Conservation (phyloP, 2,113 vertebrate genomes). For the Alethe diademata region DNA sequence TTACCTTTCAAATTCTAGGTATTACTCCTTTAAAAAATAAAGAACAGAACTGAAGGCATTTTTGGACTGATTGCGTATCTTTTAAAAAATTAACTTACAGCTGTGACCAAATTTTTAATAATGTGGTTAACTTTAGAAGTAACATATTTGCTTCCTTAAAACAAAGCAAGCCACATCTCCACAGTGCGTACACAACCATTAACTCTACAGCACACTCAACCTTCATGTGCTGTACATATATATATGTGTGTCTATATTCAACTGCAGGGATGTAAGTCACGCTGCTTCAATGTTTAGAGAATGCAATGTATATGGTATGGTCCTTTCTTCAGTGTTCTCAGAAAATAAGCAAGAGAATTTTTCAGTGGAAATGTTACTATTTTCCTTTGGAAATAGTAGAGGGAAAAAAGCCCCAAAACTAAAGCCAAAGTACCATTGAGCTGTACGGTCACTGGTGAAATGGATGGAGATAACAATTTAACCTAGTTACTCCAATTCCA, state of each 20-base stretch:
- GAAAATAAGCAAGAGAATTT: not conserved
- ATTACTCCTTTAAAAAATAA: not conserved
- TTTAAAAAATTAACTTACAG: not conserved
- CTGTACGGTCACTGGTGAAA: not conserved
- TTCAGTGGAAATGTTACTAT: not conserved
- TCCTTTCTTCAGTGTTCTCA: not conserved
- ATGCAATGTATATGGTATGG: not conserved
- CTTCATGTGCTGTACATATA: not conserved
- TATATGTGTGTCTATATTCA: not conserved
- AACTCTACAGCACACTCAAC: not conserved
- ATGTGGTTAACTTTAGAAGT: not conserved
- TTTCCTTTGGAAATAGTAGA: not conserved
- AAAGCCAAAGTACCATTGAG: not conserved
- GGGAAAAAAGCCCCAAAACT: fast-evolving
- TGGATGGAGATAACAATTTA: not conserved
- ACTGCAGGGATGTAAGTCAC: not conserved
- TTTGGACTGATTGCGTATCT: not conserved
- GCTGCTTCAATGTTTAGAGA: not conserved
- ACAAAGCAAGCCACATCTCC: not conserved
- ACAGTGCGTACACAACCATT: not conserved
- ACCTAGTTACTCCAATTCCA: not conserved
- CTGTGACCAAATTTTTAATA: not conserved
- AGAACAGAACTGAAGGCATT: fast-evolving
- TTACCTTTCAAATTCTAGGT: not conserved
- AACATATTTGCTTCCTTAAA: not conserved